These are phyloP conservation scores for Tinamus major DNA, from an alignment of 2,797 vertebrate genomes.

Conservation along the genomic window DNA sequence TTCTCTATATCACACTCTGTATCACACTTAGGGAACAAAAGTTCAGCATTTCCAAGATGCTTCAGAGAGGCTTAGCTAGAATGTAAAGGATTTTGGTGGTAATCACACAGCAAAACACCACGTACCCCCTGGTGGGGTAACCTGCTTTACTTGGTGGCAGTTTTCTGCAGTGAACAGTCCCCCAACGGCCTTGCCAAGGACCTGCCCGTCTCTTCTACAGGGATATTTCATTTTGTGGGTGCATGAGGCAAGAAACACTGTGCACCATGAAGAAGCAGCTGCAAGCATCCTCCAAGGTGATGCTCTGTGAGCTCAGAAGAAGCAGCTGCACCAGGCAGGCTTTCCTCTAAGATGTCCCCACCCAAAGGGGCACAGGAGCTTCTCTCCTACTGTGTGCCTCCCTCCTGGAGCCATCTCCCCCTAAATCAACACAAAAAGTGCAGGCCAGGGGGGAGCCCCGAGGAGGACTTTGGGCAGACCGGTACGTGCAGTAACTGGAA, in stretches of 20 bases:
- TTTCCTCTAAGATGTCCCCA: not conserved
- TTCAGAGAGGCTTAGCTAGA: constrained; percentile 3
- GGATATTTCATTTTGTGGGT: not conserved
- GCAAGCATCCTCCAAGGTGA: rapidly evolving
- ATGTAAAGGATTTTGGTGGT: constrained; percentile 17
- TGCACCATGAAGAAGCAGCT: rapidly evolving
- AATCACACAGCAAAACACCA: constrained; percentile 11
- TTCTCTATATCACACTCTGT: too few species aligned
- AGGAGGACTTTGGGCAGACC: rapidly evolving
- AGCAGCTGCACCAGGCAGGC: not conserved
- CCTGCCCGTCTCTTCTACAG: not conserved
- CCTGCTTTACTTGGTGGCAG: not conserved
- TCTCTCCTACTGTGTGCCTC: rapidly evolving
- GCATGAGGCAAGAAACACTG: rapidly evolving
- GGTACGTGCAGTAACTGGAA: rapidly evolving
- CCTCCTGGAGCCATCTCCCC: rapidly evolving
- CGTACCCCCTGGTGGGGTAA: not conserved
- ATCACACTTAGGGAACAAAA: rapidly evolving
- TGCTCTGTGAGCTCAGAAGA: not conserved
- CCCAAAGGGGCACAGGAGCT: not conserved
- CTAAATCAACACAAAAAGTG: not conserved
- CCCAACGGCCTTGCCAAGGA: not conserved
- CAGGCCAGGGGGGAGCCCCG: rapidly evolving
- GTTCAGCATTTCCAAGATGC: not conserved
- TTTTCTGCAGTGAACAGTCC: not conserved